These are phyloP conservation scores for Nesidiocoris tenuis DNA, from an alignment of 2,888 invertebrate genomes.

Conservation along the genomic window DNA sequence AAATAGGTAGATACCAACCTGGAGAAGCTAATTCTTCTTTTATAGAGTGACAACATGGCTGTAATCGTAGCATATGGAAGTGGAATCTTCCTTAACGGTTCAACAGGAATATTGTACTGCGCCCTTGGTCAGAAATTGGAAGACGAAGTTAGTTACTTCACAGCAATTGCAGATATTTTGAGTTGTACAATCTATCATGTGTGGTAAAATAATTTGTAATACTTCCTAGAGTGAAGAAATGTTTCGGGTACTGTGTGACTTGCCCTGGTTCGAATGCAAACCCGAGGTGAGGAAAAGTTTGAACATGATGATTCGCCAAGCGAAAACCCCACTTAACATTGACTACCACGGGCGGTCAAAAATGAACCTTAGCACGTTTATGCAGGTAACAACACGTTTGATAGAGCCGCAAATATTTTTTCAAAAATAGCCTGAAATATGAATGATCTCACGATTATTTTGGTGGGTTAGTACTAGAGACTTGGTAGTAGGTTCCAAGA, in stretches of 20 bases:
- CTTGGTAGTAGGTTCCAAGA: too few relatives aligned
- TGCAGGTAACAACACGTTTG: slow-evolving; percentile 30
- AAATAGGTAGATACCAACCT: too few relatives aligned
- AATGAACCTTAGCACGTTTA: slow-evolving; percentile 19
- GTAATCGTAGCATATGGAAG: neutral
- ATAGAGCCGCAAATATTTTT: too few relatives aligned
- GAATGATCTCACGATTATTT: too few relatives aligned
- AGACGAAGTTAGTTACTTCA: too few relatives aligned
- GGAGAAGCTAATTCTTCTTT: too few relatives aligned
- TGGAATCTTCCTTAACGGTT: neutral
- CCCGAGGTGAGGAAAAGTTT: slow-evolving; percentile 2
- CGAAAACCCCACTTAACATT: slow-evolving; percentile 8
- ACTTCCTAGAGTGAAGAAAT: slow-evolving; percentile 36
- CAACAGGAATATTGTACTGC: slow-evolving; percentile 2
- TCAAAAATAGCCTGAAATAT: too few relatives aligned
- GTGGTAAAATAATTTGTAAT: too few relatives aligned
- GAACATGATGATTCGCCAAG: slow-evolving; percentile 34
- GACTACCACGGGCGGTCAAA: slow-evolving; percentile 26
- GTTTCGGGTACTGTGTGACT: slow-evolving; percentile 11
- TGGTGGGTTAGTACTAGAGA: too few relatives aligned
- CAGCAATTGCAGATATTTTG: too few relatives aligned
- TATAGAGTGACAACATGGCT: neutral
- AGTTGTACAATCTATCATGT: too few relatives aligned
- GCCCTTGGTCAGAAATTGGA: slow-evolving; percentile 17
- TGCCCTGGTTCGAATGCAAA: slow-evolving; percentile 19